phyloP scores from a whole-genome alignment of 2,797 vertebrate species.

The Epinephelus malabaricus region DNA sequence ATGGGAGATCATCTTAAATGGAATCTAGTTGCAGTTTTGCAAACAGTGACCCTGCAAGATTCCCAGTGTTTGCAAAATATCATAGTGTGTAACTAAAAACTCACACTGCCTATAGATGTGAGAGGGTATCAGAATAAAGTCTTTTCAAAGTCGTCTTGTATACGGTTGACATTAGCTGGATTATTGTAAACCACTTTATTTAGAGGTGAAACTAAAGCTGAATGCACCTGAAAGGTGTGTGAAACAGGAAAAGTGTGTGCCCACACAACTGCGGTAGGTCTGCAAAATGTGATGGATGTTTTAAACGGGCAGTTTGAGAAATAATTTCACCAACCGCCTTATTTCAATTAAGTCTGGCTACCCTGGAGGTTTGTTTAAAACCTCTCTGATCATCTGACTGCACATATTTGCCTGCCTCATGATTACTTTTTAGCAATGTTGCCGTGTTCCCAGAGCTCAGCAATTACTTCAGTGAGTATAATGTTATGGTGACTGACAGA shows the following conservation, averaged over 20 bases:
- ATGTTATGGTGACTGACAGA: slow-evolving; percentile 6
- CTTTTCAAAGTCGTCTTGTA: too few relatives aligned
- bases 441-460: slow-evolving; percentile 18
- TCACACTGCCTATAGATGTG: too few relatives aligned
- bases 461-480: slow-evolving; percentile 16
- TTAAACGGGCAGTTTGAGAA: background rate
- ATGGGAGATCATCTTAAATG: too few relatives aligned
- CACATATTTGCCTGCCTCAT: slow-evolving; percentile 9
- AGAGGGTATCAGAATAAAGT: too few relatives aligned
- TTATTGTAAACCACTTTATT: background rate
- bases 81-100: too few relatives aligned
- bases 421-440: background rate
- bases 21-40: too few relatives aligned
- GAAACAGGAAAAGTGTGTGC: background rate
- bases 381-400: slow-evolving; percentile 10
- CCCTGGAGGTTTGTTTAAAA: slow-evolving; percentile 22
- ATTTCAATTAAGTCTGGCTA: slow-evolving; percentile 6
- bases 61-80: too few relatives aligned
- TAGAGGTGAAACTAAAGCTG: background rate
- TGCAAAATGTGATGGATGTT: background rate
- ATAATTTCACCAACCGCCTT: background rate
- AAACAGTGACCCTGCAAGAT: too few relatives aligned
- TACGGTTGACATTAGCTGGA: background rate
- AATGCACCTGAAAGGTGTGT: slow-evolving; percentile 2
- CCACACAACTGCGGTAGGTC: background rate